Base-by-base conservation (phyloP, 1,140 invertebrate genomes). In the Lepidurus apus region DNA sequence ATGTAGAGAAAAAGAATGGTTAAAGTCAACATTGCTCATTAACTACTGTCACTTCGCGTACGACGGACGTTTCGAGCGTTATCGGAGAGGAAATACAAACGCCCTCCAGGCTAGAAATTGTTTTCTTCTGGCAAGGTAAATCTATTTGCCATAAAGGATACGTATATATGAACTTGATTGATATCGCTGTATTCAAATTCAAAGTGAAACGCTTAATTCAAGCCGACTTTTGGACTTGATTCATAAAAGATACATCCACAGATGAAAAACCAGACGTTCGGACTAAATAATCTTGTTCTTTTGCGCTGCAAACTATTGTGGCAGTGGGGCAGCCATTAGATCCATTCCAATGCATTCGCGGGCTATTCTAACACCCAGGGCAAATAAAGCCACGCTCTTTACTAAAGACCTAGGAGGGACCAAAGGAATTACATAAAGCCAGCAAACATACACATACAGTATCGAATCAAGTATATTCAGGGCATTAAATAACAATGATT, bases 301-400 rank as follows among this genome's bases (percentile, higher is more conserved):
- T 77, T 1, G n/a, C 11, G 44, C 24, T 65, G 53, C 53, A 65
- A 21, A 21, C 21, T 65, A 65, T 17, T 65, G 53, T 34, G 75
- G 75, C 42, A 77, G 43, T 42, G 75, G 78, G 44, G 80, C 74
- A n/a, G 81, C 75, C 80, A 81, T 82, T 4, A 82, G 17, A 47
- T 82, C 81, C 47, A 81, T 43, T 26, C 80, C 81, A 43, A 79
- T 42, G 44, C 74, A 78, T 77, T 80, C 81, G 42, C 80, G 76
- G 10, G 81, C 79, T n/a, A 82, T 74, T 43, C 76, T 42, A 10
- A 82, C 78, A 43, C 81, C 81, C 43, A 81, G 34, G 17, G 78
- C 80, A 73, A 82, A 82, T 21, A 82, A 74, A 11, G 73, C 44
- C 10, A 82, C 44, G 24, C 80, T 81, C 65, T 82, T 82, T 65